Conservation (phyloP, 2,113 vertebrate genomes). For the Donacobius atricapilla region DNA sequence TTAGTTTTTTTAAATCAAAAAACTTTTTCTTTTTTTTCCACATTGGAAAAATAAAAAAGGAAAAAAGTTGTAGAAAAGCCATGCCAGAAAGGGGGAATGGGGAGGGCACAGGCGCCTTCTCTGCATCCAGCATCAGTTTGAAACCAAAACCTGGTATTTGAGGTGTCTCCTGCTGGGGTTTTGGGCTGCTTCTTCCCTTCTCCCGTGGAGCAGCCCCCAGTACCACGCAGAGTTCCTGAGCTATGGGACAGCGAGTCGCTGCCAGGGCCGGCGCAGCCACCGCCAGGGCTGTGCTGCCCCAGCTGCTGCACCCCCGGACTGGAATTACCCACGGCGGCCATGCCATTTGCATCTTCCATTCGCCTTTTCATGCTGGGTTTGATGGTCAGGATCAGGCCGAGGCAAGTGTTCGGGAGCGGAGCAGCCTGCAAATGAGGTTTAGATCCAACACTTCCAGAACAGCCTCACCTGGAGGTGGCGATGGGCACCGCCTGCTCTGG, state of each 20-base stretch:
- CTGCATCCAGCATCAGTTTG: not conserved
- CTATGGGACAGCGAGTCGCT: not conserved
- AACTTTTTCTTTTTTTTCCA: not conserved
- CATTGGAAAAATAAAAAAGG: not conserved
- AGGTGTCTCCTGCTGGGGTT: not conserved
- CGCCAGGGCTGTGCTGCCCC: not conserved
- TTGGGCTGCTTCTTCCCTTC: not conserved
- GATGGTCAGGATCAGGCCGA: not conserved
- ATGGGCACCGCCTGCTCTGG: not conserved
- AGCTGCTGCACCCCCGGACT: not conserved
- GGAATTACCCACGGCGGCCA: not conserved
- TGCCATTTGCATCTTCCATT: not conserved
- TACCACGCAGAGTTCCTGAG: not conserved
- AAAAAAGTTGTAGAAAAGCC: not conserved
- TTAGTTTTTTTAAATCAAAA: slow-evolving; percentile 48
- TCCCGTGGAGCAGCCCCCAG: not conserved
- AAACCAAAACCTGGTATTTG: not conserved
- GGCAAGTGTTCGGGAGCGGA: not conserved
- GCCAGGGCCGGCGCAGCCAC: not conserved
- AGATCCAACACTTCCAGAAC: not conserved
- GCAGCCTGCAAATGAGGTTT: not conserved
- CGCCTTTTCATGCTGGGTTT: not conserved
- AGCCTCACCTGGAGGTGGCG: not conserved
- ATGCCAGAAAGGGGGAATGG: not conserved
- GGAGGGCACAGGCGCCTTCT: not conserved